Evolutionary conservation across 1,140 invertebrate genomes (phyloP).

Genomic region (Drosophila bocqueti): DNA sequence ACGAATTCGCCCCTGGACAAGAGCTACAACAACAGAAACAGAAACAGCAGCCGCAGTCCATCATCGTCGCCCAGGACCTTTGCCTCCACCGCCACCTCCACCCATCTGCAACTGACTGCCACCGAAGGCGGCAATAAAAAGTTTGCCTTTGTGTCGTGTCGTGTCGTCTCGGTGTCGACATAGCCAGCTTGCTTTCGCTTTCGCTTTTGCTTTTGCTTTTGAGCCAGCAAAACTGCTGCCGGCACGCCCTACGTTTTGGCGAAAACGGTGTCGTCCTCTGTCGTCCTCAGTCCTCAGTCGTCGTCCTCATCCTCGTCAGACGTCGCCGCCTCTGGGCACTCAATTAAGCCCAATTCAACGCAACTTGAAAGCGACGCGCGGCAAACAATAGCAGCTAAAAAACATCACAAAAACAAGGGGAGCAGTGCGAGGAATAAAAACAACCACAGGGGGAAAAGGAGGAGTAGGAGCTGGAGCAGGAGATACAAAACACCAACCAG

Average conservation of each 20-base stretch:
- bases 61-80: conserved; percentile 13
- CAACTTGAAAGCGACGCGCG: conserved; percentile 63
- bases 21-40: background rate
- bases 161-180: conserved; percentile 34
- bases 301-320: conserved; percentile 8
- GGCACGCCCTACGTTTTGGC: conserved; percentile 19
- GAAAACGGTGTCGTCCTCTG: conserved; percentile 29
- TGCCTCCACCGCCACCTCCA: background rate
- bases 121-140: conserved; percentile 59
- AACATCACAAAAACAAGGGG: conserved; percentile 10
- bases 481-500: background rate
- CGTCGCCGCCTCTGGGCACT: conserved; percentile 69
- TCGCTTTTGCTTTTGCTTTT: conserved; percentile 3
- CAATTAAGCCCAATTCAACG: conserved; percentile 76
- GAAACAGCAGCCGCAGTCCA: conserved; percentile 29
- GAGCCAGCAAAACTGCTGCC: background rate
- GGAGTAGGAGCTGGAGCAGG: background rate
- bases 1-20: conserved; percentile 17
- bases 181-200: conserved; percentile 1
- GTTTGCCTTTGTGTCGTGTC: conserved; percentile 50
- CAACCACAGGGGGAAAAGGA: background rate
- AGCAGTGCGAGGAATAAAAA: conserved; percentile 1
- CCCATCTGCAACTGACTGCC: conserved; percentile 23
- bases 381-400: conserved; percentile 18
- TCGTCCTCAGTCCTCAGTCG: conserved; percentile 9